Evolutionary conservation across 2,797 vertebrate genomes (phyloP), one percentile per base, ranked within the genome.

Genomic region (Triplophysa bombifrons): DNA sequence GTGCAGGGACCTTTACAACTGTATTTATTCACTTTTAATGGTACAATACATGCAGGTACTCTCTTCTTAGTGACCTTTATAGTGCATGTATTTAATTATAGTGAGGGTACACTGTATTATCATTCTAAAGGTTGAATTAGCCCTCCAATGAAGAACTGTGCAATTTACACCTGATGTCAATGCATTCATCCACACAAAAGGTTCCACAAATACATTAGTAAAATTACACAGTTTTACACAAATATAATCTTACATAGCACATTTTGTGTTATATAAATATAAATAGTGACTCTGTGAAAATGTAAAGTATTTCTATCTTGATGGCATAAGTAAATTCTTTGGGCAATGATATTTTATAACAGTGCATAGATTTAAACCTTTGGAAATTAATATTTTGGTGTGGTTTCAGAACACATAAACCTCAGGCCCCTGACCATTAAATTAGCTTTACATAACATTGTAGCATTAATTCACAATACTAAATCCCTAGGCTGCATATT

Each of bases 301-400:
- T 60, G 22, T 68, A 9, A 70, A 77, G 58, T 51, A 27, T 25
- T 13, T 68, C 41, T 20, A 25, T 22, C 48, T 58, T 53, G 38
- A 34, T 60, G 75, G 61, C 58, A 27, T 44, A 44, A 72, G 48
- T 55, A 55, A 38, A 70, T 77, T 27, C 44, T 61, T 58, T 56
- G 70, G 72, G 46, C 66, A 71, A 53, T 75, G 53, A 27, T 30
- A 14, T 66, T 67, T 66, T 70, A 30, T 22, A 67, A 53, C 65
- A 74, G 64, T 69, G 68, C 76, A 78, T 78, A 72, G 76, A 64
- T 72, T 64, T 17, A 72, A 64, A 72, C 58, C 76, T 72, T 78
- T 65, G 60, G 48, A 64, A 19, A 55, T 55, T 11, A 30, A 25
- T 78, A 68, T 34, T 72, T 78, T 78, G 68, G 76, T 60, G 65